These are phyloP conservation scores for Labeo rohita DNA, from an alignment of 2,113 vertebrate species.

Conservation along the genomic window DNA sequence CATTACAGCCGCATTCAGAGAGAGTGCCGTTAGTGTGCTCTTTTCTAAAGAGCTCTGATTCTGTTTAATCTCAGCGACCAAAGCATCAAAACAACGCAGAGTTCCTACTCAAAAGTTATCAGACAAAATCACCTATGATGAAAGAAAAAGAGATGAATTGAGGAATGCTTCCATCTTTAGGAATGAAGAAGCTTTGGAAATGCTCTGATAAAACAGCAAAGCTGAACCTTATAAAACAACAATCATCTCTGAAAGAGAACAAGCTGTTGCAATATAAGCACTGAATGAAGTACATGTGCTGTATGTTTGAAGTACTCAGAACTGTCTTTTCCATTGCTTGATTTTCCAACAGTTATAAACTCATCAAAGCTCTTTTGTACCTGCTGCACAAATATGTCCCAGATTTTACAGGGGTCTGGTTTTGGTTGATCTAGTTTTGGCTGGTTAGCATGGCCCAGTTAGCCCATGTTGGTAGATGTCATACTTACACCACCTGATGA, in stretches of 20 bases:
- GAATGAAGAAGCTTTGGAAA: not conserved
- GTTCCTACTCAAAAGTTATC: not conserved
- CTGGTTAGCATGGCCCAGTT: not conserved
- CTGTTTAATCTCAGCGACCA: not conserved
- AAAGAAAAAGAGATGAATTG: not conserved
- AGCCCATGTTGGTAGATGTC: not conserved
- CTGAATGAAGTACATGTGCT: not conserved
- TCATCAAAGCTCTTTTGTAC: not conserved
- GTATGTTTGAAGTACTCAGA: not conserved
- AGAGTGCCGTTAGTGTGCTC: slow-evolving; percentile 4
- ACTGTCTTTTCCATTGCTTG: not conserved
- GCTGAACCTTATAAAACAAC: slow-evolving; percentile 3
- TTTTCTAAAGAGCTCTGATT: slow-evolving; percentile 30
- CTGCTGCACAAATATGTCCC: not conserved
- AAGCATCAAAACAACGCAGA: not conserved
- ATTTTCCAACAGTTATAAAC: not conserved
- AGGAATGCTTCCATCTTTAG: not conserved
- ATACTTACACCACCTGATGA: no score
- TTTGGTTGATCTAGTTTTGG: not conserved
- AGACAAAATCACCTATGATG: not conserved
- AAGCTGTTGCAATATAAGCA: not conserved
- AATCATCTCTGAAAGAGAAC: not conserved
- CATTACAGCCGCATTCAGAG: not conserved
- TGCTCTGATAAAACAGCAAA: not conserved
- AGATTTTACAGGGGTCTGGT: not conserved